phyloP scores from a whole-genome alignment of 1,140 invertebrate species.

The Psix sp. region DNA sequence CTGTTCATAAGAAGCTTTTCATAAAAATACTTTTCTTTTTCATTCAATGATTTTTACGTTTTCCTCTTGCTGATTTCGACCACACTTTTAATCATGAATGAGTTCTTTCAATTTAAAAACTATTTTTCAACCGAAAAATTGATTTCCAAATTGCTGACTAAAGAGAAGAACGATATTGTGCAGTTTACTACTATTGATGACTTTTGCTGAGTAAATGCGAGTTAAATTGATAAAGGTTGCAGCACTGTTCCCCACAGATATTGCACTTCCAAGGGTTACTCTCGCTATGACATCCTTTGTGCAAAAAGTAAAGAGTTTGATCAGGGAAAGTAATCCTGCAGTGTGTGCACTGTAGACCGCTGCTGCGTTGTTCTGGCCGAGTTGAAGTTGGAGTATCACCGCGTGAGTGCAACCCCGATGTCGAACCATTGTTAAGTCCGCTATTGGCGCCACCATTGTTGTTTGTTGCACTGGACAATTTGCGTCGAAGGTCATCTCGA shows the following conservation, averaged over 20 bases:
- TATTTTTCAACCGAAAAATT: too few relatives aligned
- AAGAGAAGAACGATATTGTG: too few relatives aligned
- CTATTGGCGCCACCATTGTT: slow-evolving; percentile 71
- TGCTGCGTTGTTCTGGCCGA: slow-evolving; percentile 73
- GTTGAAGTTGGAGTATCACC: slow-evolving; percentile 75
- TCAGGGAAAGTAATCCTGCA: slow-evolving; percentile 97
- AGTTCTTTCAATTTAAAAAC: too few relatives aligned
- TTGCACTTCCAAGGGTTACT: slow-evolving; percentile 99
- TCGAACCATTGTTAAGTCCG: slow-evolving; percentile 68
- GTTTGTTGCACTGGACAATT: slow-evolving; percentile 80
- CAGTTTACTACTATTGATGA: slow-evolving; percentile 85
- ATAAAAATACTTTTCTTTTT: too few relatives aligned
- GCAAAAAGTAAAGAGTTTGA: slow-evolving; percentile 95
- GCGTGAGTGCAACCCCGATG: slow-evolving; percentile 66
- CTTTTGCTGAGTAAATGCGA: slow-evolving; percentile 95
- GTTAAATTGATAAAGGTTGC: slow-evolving; percentile 97
- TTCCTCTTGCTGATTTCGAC: too few relatives aligned
- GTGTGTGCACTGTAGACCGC: slow-evolving; percentile 86
- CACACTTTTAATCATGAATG: too few relatives aligned
- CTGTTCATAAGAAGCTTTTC: too few relatives aligned
- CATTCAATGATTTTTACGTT: too few relatives aligned
- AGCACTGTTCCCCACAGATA: slow-evolving; percentile 95
- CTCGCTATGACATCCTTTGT: slow-evolving; percentile 97
- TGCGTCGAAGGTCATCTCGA: slow-evolving; percentile 86
- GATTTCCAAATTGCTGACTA: too few relatives aligned